Base-by-base conservation (phyloP, 2,113 vertebrate species). In the Sigmodon hispidus region DNA sequence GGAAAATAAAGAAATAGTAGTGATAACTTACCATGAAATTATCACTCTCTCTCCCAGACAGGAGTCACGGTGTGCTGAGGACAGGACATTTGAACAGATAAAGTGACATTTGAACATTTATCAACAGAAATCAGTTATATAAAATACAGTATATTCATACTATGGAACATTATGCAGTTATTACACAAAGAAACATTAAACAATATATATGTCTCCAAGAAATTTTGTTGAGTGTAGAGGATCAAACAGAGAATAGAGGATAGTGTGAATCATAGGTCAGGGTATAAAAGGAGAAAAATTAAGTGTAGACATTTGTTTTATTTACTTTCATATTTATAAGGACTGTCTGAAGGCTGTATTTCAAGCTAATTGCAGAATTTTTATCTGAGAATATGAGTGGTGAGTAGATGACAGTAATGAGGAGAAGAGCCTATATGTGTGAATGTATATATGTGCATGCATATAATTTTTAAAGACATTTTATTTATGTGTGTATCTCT, bases 201-300 rank as follows among this genome's bases (percentile, higher is more conserved):
- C 2, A 73, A 26, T 24, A 12, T 55, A 21, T 43, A 43, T 67
- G 50, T 85, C 36, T 86, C 55, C 52, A 95, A 70, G 34, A 31
- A 80, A 29, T 85, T 94, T 89, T 92, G 12, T 43, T 79, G n/a
- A 86, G 24, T 84, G 19, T 15, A 90, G 63, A 96, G 87, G 75
- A 24, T 45, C 96, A 86, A 96, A 75, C 57, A 65, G 21, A 92
- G 34, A 31, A 55, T 92, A 69, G 5, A 92, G 34, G 36, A 55
- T 92, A 69, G 5, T 67, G 5, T 63, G 22, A 69, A 29, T 11
- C 77, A 8, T 21, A 92, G n/a, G n/a, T 85, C 76, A 93, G 40
- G 45, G 13, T 67, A 45, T 72, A 81, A 93, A 48, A 24, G 10
- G 31, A 93, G 24, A 48, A 87, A 79, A 95, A 80, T 86, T 92